A percentile compares a stretch with the other conserved stretches of the same genome.
These are phyloP conservation scores for Podargus strigoides DNA, from an alignment of 2,797 vertebrate species.

Conservation along the genomic window DNA sequence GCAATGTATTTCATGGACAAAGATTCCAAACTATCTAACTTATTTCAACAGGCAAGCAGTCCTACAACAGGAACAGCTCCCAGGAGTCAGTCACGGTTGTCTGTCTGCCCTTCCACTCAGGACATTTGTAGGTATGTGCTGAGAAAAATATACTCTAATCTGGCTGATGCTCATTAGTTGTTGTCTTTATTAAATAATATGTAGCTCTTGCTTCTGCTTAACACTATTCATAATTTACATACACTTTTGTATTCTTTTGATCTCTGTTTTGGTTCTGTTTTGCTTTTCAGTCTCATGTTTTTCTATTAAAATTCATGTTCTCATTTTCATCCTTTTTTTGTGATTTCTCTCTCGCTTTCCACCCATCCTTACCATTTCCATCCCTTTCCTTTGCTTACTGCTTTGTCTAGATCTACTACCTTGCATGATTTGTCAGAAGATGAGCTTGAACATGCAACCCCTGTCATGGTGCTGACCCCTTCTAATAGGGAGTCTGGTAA, in stretches of 20 bases:
- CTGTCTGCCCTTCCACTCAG: constrained; percentile 88
- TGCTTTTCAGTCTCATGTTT: constrained; percentile 41
- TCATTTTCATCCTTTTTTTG: constrained; percentile 63
- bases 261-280: constrained; percentile 24
- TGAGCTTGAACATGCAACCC: constrained; percentile 72
- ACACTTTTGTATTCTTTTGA: constrained; percentile 8
- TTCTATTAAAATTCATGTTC: constrained; percentile 35
- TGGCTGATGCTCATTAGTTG: neutral
- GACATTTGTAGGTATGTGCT: constrained; percentile 91
- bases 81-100: constrained; percentile 82
- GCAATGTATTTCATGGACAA: constrained; percentile 78
- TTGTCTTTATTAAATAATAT: neutral
- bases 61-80: constrained; percentile 82
- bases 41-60: constrained; percentile 89
- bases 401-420: constrained; percentile 77
- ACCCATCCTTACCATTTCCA: constrained; percentile 69
- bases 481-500: constrained; percentile 75
- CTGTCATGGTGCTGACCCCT: constrained; percentile 69
- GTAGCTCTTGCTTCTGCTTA: constrained; percentile 54
- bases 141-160: neutral
- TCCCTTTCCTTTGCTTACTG: constrained; percentile 65
- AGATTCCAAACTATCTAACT: constrained; percentile 75
- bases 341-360: constrained; percentile 47
- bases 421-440: constrained; percentile 83
- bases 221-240: neutral